These are phyloP conservation scores for Ceyx erithaca DNA, from an alignment of 2,797 vertebrate genomes.

Conservation along the genomic window DNA sequence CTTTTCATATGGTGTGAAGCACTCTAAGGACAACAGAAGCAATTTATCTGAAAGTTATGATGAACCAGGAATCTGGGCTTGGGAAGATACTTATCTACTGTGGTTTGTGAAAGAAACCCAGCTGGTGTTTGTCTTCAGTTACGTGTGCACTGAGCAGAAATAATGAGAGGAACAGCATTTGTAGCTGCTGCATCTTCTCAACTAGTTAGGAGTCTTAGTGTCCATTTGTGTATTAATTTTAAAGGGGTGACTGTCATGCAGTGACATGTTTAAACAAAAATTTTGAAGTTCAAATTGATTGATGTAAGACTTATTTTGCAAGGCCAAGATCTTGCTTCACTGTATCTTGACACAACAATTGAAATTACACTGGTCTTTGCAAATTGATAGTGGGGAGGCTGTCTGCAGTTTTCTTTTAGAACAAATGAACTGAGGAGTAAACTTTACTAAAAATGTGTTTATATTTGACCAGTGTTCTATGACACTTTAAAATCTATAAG, in stretches of 20 bases:
- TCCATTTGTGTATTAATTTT: constrained; percentile 73
- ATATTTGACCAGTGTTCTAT: constrained; percentile 5
- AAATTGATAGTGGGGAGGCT: constrained; percentile 63
- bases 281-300: constrained; percentile 64
- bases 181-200: neutral
- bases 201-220: neutral
- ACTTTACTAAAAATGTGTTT: constrained; percentile 38
- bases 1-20: neutral
- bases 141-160: neutral
- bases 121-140: constrained; percentile 44
- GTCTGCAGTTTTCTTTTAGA: constrained; percentile 64
- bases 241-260: constrained; percentile 52
- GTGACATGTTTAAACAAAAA: too few relatives aligned
- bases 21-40: neutral
- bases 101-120: constrained; percentile 29
- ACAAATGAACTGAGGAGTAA: constrained; percentile 65
- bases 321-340: constrained; percentile 38
- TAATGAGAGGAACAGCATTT: constrained; percentile 28
- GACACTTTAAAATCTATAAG: neutral
- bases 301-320: constrained; percentile 65
- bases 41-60: neutral
- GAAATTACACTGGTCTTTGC: constrained; percentile 52
- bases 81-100: neutral
- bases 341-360: constrained; percentile 67
- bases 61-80: neutral